Evolutionary conservation across 2,797 vertebrate species (phyloP), one percentile per base, ranked within the genome.

Genomic region (Danionella dracula): DNA sequence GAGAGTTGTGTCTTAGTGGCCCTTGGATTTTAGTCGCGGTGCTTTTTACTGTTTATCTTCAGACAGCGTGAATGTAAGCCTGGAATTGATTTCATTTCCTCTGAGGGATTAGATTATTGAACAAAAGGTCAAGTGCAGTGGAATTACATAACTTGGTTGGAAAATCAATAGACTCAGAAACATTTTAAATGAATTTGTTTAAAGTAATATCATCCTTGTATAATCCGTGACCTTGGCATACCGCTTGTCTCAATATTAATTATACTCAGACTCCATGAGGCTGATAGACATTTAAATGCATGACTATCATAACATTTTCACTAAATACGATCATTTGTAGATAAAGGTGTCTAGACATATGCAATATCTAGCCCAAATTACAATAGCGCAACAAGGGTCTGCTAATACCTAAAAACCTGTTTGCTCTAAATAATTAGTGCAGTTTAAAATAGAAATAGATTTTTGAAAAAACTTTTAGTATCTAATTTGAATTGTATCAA

Each of bases 81-180:
- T 55, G 60, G 16, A 65, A 58, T 53, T 69, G 48, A 69, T 73
- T 65, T 69, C 2, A 69, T 69, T 69, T 73, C 48, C 48, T 65
- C 34, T 35, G 23, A 53, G 34, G 68, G 13, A 65, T 73, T 69
- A 69, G 48, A 60, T 65, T 59, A 59, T 51, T 59, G 59, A 34
- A 55, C 49, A 72, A 66, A 66, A 73, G 71, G 66, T 68, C 71
- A 73, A 68, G 21, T 64, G 32, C 46, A 29, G 40, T 46, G 31
- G 31, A 60, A 60, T 65, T 54, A 15, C 60, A 49, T 48, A 69
- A 73, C 61, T 23, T 51, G 16, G 59, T 40, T 38, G 21, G 11
- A 72, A 72, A 72, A 61, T 66, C 71, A 64, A 64, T 64, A 58
- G 29, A 19, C 31, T 63, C 44, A 10, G 49, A 61, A 73, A 68